These are phyloP conservation scores for Eospalax fontanierii DNA, from an alignment of 2,797 vertebrate genomes.

Conservation along the genomic window DNA sequence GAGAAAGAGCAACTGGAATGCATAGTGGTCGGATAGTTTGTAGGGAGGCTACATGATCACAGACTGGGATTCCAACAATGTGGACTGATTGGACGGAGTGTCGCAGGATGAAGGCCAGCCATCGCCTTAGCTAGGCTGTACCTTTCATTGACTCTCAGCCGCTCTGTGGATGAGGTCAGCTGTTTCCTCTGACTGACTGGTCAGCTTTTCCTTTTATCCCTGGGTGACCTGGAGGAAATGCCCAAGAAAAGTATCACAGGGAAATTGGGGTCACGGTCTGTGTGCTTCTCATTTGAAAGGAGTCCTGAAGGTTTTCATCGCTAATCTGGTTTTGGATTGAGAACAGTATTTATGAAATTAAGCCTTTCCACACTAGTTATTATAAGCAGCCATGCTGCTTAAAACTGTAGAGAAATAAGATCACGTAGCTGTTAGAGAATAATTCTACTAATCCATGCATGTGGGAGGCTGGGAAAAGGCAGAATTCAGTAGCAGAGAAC, in stretches of 20 bases:
- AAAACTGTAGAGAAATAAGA: neutral
- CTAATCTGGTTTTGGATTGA: neutral
- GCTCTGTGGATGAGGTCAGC: neutral
- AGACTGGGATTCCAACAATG: neutral
- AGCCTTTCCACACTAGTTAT: neutral
- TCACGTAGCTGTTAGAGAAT: too few species aligned
- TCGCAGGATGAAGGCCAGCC: neutral
- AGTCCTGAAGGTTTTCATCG: neutral
- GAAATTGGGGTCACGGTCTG: neutral
- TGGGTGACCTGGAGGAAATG: neutral
- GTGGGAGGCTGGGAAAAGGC: too few species aligned
- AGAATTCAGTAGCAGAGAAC: neutral
- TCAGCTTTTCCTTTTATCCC: neutral
- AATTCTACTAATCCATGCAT: too few species aligned
- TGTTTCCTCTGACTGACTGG: too few species aligned
- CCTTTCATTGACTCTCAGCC: neutral
- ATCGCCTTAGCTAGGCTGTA: neutral
- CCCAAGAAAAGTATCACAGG: neutral
- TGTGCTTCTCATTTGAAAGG: neutral
- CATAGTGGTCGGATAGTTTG: neutral
- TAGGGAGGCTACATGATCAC: neutral
- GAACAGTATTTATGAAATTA: neutral
- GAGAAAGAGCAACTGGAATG: constrained; percentile 4
- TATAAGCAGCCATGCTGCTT: neutral
- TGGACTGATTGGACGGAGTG: neutral